Conservation (phyloP, 2,797 vertebrate species). For the Cossypha caffra region DNA sequence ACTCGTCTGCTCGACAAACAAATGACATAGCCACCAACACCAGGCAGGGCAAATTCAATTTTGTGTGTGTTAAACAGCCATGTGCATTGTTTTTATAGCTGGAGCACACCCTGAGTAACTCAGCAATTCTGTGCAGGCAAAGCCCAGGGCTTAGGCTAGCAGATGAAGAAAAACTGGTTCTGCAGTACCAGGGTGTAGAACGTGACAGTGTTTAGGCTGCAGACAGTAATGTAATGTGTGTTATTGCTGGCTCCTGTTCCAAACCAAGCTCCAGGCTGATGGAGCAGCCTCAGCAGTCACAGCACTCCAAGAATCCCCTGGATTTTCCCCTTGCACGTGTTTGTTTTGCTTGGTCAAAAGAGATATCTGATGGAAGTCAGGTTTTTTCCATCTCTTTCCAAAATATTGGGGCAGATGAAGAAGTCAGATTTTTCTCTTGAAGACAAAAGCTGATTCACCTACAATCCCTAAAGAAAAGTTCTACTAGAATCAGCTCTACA, state of each 20-base stretch:
- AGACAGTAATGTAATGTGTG: constrained; percentile 47
- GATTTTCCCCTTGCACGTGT: constrained; percentile 4
- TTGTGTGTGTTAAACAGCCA: neutral
- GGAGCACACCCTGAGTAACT: neutral
- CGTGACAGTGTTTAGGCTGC: constrained; percentile 31
- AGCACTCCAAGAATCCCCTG: constrained; percentile 16
- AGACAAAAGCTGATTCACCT: neutral
- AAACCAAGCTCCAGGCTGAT: neutral
- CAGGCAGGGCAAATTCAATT: neutral
- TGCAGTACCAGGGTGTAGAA: constrained; percentile 36
- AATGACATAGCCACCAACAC: neutral
- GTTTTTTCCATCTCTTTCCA: constrained; percentile 1
- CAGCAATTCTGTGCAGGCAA: constrained; percentile 10
- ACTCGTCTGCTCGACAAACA: neutral
- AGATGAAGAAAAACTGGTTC: neutral
- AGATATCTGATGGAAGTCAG: neutral
- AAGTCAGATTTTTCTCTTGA: neutral
- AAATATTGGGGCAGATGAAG: neutral
- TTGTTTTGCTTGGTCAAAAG: constrained; percentile 27
- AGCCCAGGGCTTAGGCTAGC: neutral
- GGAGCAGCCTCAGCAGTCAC: neutral
- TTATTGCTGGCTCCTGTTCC: constrained; percentile 47
- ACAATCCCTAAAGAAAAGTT: neutral
- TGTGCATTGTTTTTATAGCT: constrained; percentile 38
- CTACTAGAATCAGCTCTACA: neutral